Conservation (phyloP, 1,140 invertebrate genomes). For the Cotesia vestalis region DNA sequence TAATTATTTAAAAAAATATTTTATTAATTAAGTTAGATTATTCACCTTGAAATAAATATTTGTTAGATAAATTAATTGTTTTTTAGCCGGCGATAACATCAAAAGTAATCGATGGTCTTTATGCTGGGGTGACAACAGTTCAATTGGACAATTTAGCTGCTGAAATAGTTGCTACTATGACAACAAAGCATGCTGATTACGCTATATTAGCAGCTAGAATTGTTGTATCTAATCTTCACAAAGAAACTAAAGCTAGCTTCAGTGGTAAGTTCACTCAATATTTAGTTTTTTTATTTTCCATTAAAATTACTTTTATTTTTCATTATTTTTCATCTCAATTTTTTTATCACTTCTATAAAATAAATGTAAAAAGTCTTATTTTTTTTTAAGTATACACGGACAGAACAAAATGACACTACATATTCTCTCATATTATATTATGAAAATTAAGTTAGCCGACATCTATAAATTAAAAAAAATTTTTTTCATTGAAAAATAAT, state of each 20-base stretch:
- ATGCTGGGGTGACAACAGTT: conserved; percentile 94
- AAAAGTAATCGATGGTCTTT: conserved; percentile 92
- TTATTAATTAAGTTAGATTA: no score
- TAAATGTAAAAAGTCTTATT: no score
- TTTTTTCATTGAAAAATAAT: no score
- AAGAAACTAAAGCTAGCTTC: conserved; percentile 76
- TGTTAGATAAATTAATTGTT: conserved; percentile 7
- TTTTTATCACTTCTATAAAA: no score
- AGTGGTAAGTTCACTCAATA: conserved; percentile 64
- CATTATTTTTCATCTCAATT: no score
- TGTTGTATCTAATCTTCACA: conserved; percentile 96
- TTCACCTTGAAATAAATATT: neutral
- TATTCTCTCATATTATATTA: no score
- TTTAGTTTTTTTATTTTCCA: neutral
- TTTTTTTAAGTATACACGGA: no score
- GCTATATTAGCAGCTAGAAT: conserved; percentile 94
- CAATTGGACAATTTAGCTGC: conserved; percentile 89
- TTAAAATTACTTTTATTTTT: neutral
- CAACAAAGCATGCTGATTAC: conserved; percentile 96
- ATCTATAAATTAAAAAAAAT: no score
- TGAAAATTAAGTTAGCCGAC: no score
- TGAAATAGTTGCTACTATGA: conserved; percentile 57
- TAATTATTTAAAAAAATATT: no score
- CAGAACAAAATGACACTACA: no score
- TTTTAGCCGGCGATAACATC: conserved; percentile 77